These are phyloP conservation scores for Chaenogobius annularis DNA, from an alignment of 2,113 vertebrate species.

Conservation along the genomic window DNA sequence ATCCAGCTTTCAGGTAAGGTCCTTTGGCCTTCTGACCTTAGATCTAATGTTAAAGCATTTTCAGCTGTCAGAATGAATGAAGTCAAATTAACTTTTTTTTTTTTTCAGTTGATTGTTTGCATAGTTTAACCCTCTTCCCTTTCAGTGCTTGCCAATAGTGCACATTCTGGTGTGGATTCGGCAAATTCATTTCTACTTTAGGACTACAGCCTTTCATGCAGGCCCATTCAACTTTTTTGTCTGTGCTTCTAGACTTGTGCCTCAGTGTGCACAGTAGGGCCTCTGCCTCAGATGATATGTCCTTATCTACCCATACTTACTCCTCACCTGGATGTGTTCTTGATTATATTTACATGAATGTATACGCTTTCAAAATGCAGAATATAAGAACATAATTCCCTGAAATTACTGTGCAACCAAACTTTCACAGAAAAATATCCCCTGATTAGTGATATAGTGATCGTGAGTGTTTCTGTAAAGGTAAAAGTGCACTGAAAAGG, in stretches of 20 bases:
- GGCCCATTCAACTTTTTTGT: not conserved
- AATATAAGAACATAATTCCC: not conserved
- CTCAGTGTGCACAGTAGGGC: constrained; percentile 6
- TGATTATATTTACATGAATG: not conserved
- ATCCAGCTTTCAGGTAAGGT: not conserved
- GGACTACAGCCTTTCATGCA: not conserved
- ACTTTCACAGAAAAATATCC: not conserved
- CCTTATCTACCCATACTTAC: not conserved
- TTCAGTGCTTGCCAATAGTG: not conserved
- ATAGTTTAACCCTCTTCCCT: not conserved
- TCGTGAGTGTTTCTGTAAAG: not conserved
- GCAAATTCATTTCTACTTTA: not conserved
- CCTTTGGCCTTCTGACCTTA: not conserved
- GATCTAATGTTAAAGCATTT: not conserved
- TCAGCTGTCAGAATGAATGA: not conserved
- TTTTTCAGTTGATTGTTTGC: not conserved
- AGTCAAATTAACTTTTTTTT: not conserved
- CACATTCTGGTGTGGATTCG: not conserved
- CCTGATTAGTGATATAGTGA: not conserved
- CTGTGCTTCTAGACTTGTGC: not conserved
- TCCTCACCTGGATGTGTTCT: not conserved
- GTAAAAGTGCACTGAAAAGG: not conserved
- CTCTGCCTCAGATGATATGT: constrained; percentile 35
- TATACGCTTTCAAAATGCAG: not conserved
- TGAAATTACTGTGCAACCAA: not conserved